These are phyloP conservation scores for Dinothrombium tinctorium DNA, from an alignment of 1,140 invertebrate genomes.

Conservation along the genomic window DNA sequence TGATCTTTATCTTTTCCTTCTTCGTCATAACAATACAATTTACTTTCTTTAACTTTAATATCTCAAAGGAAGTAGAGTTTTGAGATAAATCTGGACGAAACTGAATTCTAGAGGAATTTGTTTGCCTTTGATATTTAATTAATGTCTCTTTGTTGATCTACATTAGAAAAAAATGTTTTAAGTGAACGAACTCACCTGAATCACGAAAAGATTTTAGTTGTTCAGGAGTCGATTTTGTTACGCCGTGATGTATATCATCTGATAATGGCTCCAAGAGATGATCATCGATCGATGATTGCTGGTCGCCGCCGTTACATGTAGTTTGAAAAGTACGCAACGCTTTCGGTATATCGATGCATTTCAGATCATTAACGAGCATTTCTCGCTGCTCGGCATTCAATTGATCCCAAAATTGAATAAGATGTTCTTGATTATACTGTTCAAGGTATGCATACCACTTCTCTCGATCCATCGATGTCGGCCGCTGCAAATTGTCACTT, in stretches of 20 bases:
- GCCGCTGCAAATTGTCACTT: no score
- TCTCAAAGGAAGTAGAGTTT: no score
- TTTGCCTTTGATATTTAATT: no score
- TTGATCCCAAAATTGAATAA: constrained; percentile 57
- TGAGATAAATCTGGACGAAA: no score
- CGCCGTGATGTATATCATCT: constrained; percentile 41
- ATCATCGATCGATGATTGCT: constrained; percentile 42
- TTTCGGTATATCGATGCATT: constrained; percentile 11
- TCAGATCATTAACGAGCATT: constrained; percentile 11
- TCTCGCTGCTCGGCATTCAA: constrained; percentile 28
- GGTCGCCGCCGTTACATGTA: constrained; percentile 18
- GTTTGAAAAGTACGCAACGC: constrained; percentile 8
- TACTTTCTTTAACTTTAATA: no score
- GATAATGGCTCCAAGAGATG: constrained; percentile 59
- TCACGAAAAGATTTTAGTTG: constrained; percentile 37
- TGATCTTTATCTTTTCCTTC: no score
- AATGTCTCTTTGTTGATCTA: no score
- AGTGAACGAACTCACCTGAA: constrained; percentile 22
- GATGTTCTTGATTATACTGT: constrained; percentile 41
- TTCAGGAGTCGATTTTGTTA: constrained; percentile 28
- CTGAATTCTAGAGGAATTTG: no score
- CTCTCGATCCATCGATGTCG: no score
- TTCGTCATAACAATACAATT: no score
- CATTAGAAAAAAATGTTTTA: no score
- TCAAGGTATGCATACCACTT: background rate